Evolutionary conservation across 2,888 invertebrate species (phyloP), one percentile per base, ranked within the genome.

Genomic region (Cephalotes varians): DNA sequence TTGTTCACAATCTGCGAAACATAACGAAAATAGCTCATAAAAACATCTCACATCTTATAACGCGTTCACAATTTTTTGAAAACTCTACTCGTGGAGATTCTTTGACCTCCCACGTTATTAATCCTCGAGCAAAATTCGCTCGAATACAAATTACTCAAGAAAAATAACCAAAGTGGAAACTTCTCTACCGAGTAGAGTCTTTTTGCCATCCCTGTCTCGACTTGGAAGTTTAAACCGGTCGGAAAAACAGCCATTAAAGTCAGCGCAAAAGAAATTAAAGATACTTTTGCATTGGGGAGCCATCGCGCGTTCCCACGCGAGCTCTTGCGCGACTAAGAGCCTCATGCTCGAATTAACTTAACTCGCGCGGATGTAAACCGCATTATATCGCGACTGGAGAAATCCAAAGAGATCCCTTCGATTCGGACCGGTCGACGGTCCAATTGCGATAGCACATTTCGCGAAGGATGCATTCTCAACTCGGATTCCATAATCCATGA

Each of bases 211-310:
- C 44, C 56, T 56, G 77, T 56, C 54, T 21, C 44, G 34, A 25
- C 44, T 18, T 31, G 44, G 44, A 77, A 77, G 77, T 77, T 77
- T 77, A 77, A 56, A 44, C 44, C 71, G 44, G 56, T 31, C 44
- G 56, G 77, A 77, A 77, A 77, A 58, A 77, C 71, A 77, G 77
- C 77, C 71, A 77, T 77, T 77, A 77, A 77, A 77, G 77, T 77
- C 77, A 71, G 71, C 31, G 77, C 34, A 56, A 77, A 71, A 77
- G 77, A 77, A 77, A 77, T 77, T 77, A 77, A 77, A 77, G 77
- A 77, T 77, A 77, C 77, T 77, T 77, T 77, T 69, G 77, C 77
- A 71, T 77, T 21, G 69, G 71, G 77, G 77, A 77, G 34, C 56
- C 77, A 77, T 77, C 71, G 71, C 71, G 77, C 56, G 21, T 77